Evolutionary conservation across 2,113 vertebrate species (phyloP), one percentile per base, ranked within the genome.

Genomic region (Laticauda laticaudata): DNA sequence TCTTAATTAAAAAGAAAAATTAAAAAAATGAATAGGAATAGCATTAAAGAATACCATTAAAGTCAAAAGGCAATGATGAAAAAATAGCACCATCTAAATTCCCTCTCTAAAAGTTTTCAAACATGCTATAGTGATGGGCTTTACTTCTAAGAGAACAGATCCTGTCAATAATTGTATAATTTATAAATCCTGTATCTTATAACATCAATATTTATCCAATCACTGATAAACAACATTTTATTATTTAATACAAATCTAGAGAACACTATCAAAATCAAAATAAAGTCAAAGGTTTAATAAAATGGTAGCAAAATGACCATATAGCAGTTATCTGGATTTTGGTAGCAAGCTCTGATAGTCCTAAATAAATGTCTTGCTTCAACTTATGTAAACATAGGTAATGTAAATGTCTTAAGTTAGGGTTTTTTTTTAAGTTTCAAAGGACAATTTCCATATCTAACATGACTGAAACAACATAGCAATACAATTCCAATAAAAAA

Each of bases 31-130:
- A 93, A 95, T 94, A 91, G 94, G 94, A 95, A 69, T 88, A 94
- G 92, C 39, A 93, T 92, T 95, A 95, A 95, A 95, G 94, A 95
- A 97, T 92, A 90, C 93, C 34, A 39, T 39, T 39, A 39, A 39
- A 95, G 96, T 92, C 92, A 75, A 96, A 92, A 95, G 91, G 96
- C 95, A 97, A 97, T 97, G 96, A 97, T 97, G 97, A 98, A 97
- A 97, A 95, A 98, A 98, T 95, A 98, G 98, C 97, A 97, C 98
- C 98, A 98, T 97, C 98, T 98, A 98, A 51, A 97, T 97, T 96
- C 97, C 95, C 95, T 96, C 57, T 96, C 93, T 93, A 95, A 95
- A 97, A 95, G 95, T 96, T 97, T 96, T 95, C 94, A 96, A 95
- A 96, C 88, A 95, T 34, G 39, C 95, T 95, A 95, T 59, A 93